Conservation (phyloP, 37 sponge, comb jelly and placozoan species). For the Oscarella lobularis region DNA sequence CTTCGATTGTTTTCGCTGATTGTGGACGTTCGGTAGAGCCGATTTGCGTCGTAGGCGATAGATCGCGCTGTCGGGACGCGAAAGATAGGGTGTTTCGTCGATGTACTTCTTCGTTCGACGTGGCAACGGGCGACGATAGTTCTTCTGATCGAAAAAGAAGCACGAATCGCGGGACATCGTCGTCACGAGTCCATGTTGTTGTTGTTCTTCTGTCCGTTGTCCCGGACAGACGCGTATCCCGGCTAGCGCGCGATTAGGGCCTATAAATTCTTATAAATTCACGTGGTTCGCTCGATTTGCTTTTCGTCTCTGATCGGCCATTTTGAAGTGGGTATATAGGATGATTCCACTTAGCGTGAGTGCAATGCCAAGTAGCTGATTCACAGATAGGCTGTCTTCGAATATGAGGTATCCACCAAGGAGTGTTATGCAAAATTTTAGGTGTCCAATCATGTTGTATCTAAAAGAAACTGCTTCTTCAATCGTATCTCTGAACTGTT, state of each 20-base stretch:
- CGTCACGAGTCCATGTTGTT: not conserved
- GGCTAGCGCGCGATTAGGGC: not conserved
- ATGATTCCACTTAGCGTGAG: slow-evolving; percentile 35
- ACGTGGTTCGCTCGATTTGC: not conserved
- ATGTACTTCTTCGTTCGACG: not conserved
- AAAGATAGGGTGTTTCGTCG: not conserved
- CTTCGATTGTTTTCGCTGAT: too few relatives aligned
- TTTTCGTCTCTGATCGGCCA: slow-evolving; percentile 13
- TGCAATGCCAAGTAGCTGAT: slow-evolving; percentile 44
- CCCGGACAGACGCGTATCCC: not conserved
- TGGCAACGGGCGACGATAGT: not conserved
- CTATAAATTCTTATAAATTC: not conserved
- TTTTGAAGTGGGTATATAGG: slow-evolving; percentile 40
- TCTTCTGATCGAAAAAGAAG: slow-evolving; percentile 3
- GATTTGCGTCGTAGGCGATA: not conserved
- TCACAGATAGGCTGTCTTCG: slow-evolving; percentile 32
- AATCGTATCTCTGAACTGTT: too few relatives aligned
- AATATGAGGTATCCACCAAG: slow-evolving; percentile 49
- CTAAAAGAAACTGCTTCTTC: too few relatives aligned
- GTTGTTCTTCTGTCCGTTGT: too few relatives aligned
- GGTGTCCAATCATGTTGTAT: slow-evolving; percentile 71
- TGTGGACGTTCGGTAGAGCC: not conserved
- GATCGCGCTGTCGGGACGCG: not conserved
- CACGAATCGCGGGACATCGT: not conserved
- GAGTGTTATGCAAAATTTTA: slow-evolving; percentile 66